A percentile compares a stretch with the other conserved stretches of the same genome.
Evolutionary conservation across 2,113 vertebrate genomes (phyloP).

Genomic region (Phaetusa simplex): DNA sequence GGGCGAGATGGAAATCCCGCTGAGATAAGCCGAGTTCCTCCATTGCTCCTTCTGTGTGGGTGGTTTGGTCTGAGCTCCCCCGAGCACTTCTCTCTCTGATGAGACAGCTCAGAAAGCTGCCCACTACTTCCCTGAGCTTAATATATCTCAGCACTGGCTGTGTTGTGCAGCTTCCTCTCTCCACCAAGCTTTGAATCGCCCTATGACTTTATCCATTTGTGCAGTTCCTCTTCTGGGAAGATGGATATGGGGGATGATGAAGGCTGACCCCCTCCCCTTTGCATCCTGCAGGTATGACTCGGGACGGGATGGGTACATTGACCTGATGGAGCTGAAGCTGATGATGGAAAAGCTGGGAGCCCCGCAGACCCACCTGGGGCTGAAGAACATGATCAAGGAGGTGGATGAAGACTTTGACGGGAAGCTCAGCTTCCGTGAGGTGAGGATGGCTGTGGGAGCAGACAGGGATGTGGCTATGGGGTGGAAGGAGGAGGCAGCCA

Average conservation of each 20-base stretch:
- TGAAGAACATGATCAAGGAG: slow-evolving; percentile 82
- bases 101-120: background rate
- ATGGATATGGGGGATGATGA: background rate
- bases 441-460: background rate
- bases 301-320: slow-evolving; percentile 75
- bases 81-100: background rate
- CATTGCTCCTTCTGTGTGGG: background rate
- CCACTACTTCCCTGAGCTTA: slow-evolving; percentile 8
- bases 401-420: slow-evolving; percentile 81
- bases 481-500: background rate
- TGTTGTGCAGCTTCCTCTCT: background rate
- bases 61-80: background rate
- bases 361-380: slow-evolving; percentile 77
- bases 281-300: slow-evolving; percentile 70
- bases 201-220: background rate
- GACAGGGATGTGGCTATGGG: background rate
- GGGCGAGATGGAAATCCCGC: background rate
- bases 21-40: background rate
- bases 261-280: background rate
- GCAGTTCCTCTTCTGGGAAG: background rate
- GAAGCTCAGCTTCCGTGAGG: slow-evolving; percentile 80
- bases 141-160: background rate
- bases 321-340: slow-evolving; percentile 81
- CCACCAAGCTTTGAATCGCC: background rate
- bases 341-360: slow-evolving; percentile 84